Base-by-base conservation (phyloP, 2,888 invertebrate species). In the Alloscopus bannaensis region DNA sequence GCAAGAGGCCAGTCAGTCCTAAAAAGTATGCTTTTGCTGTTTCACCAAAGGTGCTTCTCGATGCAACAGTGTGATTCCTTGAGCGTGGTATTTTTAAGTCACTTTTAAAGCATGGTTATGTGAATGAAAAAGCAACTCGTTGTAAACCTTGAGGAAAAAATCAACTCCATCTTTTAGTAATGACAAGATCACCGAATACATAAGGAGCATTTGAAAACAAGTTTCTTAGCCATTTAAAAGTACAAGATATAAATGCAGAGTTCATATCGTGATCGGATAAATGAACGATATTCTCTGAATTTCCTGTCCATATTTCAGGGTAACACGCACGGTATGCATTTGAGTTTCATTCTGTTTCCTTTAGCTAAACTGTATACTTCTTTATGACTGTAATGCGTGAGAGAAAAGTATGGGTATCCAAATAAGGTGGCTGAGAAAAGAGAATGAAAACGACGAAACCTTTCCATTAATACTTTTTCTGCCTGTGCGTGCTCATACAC, bases 41-140 rank as follows among this genome's bases (percentile, higher is more conserved):
- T n/a, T n/a, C n/a, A n/a, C n/a, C n/a, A n/a, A n/a, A n/a, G n/a
- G n/a, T n/a, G n/a, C 24, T 8, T 52, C 22, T 22, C 11, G n/a
- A 68, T 59, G 42, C 40, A 70, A 59, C 59, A 59, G 57, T 59
- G 57, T 59, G 68, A 50, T 13, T 31, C 47, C 22, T 47, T 45
- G 28, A 64, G n/a, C n/a, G n/a, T n/a, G n/a, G n/a, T 68, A 40
- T 55, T 68, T 68, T 20, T 1, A 71, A 71, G 60, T 50, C 71
- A 60, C 47, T 71, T 71, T 71, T 47, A 69, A 29, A 28, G n/a
- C 31, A 47, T n/a, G 70, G 47, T 26, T 45, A 60, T 71, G 60
- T 71, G 71, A 71, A 71, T 71, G 71, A 57, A 59, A 60, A 47
- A 70, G 70, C 70, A 60, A 60, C 60, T 70, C 60, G 31, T 36